These are phyloP conservation scores for Onchidella celtica DNA, from an alignment of 2,888 invertebrate genomes.

Conservation along the genomic window DNA sequence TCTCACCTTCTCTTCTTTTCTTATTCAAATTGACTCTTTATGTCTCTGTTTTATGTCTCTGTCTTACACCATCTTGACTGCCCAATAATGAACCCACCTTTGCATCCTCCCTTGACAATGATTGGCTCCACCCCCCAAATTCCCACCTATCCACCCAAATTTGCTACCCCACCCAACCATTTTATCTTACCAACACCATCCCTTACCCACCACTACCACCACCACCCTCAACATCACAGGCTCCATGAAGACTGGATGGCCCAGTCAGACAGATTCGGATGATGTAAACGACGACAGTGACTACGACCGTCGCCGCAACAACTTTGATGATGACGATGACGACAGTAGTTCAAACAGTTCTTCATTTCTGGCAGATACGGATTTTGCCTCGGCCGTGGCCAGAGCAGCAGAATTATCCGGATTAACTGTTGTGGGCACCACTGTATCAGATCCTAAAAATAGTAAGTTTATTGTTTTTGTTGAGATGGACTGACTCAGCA, in stretches of 20 bases:
- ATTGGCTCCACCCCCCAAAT: too few relatives aligned
- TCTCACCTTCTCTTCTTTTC: too few relatives aligned
- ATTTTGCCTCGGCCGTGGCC: slow-evolving; percentile 80
- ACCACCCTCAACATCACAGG: slow-evolving; percentile 53
- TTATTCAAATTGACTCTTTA: too few relatives aligned
- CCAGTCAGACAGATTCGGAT: slow-evolving; percentile 55
- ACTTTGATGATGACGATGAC: slow-evolving; percentile 24
- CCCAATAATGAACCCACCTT: too few relatives aligned
- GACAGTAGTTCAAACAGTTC: slow-evolving; percentile 70
- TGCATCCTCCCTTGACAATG: too few relatives aligned
- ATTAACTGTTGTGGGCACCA: slow-evolving; percentile 79
- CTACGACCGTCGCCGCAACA: slow-evolving; percentile 10
- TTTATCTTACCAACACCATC: too few relatives aligned
- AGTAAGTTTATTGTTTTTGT: slow-evolving; percentile 51
- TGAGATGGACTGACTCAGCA: too few relatives aligned
- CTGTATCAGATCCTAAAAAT: slow-evolving; percentile 73
- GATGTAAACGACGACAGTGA: slow-evolving; percentile 37
- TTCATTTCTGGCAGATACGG: slow-evolving; percentile 80
- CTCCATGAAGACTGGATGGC: slow-evolving; percentile 70
- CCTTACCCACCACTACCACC: slow-evolving; percentile 8
- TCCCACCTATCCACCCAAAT: background rate
- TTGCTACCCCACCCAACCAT: background rate
- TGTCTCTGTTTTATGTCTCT: too few relatives aligned
- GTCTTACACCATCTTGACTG: too few relatives aligned
- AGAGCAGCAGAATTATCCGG: slow-evolving; percentile 80